Evolutionary conservation across 2,797 vertebrate genomes (phyloP).

Genomic region (Amazonetta brasiliensis): DNA sequence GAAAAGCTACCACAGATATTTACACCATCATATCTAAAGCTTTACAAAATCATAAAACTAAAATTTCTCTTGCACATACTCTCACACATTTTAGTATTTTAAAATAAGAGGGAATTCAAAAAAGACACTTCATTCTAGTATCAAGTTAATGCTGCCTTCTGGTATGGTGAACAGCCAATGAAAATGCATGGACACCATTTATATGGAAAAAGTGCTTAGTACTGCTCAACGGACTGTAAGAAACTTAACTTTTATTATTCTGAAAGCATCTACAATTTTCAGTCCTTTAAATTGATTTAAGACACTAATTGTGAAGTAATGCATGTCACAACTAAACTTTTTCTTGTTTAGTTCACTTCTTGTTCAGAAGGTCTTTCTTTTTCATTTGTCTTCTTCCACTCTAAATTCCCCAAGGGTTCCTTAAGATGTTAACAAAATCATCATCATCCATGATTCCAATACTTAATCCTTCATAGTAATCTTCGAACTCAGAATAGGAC

Average conservation of each 20-base stretch:
- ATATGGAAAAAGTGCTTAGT: not conserved
- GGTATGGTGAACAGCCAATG: not conserved
- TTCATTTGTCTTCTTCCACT: not conserved
- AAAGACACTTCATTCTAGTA: not conserved
- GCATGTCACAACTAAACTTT: not conserved
- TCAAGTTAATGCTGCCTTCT: not conserved
- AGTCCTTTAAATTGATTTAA: not conserved
- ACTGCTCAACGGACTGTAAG: not conserved
- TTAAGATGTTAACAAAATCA: constrained; percentile 80
- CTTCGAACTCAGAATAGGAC: constrained; percentile 84
- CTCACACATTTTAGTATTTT: not conserved
- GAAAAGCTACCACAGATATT: not conserved
- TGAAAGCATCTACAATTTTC: not conserved
- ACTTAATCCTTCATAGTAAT: constrained; percentile 85
- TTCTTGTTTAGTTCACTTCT: not conserved
- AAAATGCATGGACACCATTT: not conserved
- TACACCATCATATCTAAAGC: not conserved
- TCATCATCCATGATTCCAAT: constrained; percentile 72
- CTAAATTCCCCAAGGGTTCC: constrained; percentile 83
- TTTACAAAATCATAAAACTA: not conserved
- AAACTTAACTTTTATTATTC: not conserved
- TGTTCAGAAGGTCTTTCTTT: not conserved
- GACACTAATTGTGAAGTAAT: not conserved
- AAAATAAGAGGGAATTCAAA: not conserved
- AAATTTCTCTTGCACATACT: not conserved